Base-by-base conservation (phyloP, 2,888 invertebrate genomes). In the Mactromeris polynyma region DNA sequence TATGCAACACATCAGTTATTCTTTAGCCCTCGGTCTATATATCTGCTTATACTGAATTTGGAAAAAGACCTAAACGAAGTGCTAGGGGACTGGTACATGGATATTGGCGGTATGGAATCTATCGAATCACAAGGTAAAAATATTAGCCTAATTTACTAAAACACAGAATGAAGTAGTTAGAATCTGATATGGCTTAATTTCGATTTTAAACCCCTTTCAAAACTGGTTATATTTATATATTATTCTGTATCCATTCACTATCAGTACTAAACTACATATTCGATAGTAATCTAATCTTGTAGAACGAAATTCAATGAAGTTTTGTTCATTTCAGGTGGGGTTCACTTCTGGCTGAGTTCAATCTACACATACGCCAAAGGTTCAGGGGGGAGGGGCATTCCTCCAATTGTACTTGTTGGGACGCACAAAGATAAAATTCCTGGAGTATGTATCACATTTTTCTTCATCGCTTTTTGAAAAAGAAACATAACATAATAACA, bases 1-100 rank as follows among this genome's bases (percentile, higher is more conserved):
- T 90, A 90, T 69, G 90, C 90, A 4, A 90, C 90, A 2, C 90
- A 90, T 51, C 90, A 90, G 64, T 69, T 90, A 46, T 90, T 90
- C 86, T 90, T 90, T 77, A 90, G 90, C 78, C 90, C 90, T 6
- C 83, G 88, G n/a, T 77, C 85, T 40, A 85, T 90, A 19, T 90
- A 90, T 38, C 69, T 90, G n/a, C 82, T 90, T 4, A 86, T 89
- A 2, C 51, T 90, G 38, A 90, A 89, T 31, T 64, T 90, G 89
- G 84, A 84, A 36, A 51, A 78, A 21, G 85, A 89, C n/a, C 81
- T 90, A 1, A 85, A 88, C 1, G 89, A 82, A 36, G 82, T 85
- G 2, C 40, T 90, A 21, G 87, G 86, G 31, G 87, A 89, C 26
- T 90, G 90, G 90, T 90, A 83, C 38, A 64, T 89, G 51, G 90